These are phyloP conservation scores for Tinamus major DNA, from an alignment of 2,797 vertebrate genomes.

Conservation along the genomic window DNA sequence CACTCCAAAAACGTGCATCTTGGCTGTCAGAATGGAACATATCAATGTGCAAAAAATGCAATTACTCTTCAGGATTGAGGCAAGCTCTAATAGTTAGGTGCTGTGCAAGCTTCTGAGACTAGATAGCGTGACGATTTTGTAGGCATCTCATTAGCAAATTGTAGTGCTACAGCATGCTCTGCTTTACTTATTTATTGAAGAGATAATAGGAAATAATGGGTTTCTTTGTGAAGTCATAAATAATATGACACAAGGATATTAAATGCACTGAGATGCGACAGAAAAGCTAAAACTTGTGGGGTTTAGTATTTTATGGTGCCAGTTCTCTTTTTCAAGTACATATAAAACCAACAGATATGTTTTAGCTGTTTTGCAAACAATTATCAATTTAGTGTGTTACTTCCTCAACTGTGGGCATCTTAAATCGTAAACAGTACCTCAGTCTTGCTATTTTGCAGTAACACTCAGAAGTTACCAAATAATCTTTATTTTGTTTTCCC, in stretches of 20 bases:
- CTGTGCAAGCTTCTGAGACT: slow-evolving; percentile 75
- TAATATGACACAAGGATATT: slow-evolving; percentile 83
- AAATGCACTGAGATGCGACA: slow-evolving; percentile 83
- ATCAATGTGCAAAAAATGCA: slow-evolving; percentile 78
- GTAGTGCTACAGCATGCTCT: slow-evolving; percentile 72
- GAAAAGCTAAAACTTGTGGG: slow-evolving; percentile 77
- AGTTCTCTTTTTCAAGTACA: slow-evolving; percentile 55
- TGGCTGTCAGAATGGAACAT: slow-evolving; percentile 65
- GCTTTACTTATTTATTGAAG: slow-evolving; percentile 83
- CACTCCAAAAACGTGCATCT: slow-evolving; percentile 61
- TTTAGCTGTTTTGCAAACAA: slow-evolving; percentile 65
- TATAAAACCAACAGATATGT: slow-evolving; percentile 75
- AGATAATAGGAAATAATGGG: slow-evolving; percentile 84
- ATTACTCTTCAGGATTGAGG: slow-evolving; percentile 73
- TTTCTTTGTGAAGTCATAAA: slow-evolving; percentile 84
- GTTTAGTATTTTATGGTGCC: slow-evolving; percentile 77
- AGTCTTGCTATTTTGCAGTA: background rate
- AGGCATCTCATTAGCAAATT: slow-evolving; percentile 80
- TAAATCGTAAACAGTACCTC: slow-evolving; percentile 4
- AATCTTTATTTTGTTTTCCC: background rate
- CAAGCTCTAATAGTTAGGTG: slow-evolving; percentile 74
- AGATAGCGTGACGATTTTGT: slow-evolving; percentile 77
- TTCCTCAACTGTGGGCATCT: slow-evolving; percentile 51
- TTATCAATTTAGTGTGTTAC: slow-evolving; percentile 59
- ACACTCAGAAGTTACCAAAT: background rate